Evolutionary conservation across 2,888 invertebrate species (phyloP).

Genomic region (Nebria salina): DNA sequence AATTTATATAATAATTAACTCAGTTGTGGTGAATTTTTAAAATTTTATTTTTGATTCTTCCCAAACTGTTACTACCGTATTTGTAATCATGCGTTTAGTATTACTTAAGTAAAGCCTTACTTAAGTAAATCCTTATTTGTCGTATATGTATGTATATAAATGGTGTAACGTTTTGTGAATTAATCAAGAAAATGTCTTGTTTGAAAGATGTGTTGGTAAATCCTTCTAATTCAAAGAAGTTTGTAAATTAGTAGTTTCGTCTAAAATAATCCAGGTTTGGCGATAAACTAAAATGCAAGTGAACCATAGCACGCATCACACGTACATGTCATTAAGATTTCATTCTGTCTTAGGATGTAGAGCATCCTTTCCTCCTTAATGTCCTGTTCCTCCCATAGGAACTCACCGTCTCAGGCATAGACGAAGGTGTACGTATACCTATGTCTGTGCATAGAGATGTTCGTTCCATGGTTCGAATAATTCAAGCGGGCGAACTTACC

Average conservation of each 20-base stretch:
- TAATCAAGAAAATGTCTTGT: neutral
- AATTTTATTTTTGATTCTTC: too few species aligned
- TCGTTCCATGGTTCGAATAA: constrained; percentile 60
- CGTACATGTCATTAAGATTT: constrained; percentile 44
- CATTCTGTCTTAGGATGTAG: constrained; percentile 39
- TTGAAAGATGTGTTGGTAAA: neutral
- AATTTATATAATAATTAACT: too few species aligned
- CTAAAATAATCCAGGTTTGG: neutral
- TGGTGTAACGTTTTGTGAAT: neutral
- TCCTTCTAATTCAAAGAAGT: neutral
- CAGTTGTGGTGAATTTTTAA: too few species aligned
- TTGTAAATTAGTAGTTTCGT: neutral
- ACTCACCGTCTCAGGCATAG: neutral
- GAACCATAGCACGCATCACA: constrained; percentile 19
- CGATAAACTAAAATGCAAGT: neutral
- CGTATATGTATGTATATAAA: neutral
- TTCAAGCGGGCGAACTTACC: constrained; percentile 62
- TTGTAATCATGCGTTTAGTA: too few species aligned
- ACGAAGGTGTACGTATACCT: neutral
- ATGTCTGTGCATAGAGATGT: constrained; percentile 51
- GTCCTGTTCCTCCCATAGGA: constrained; percentile 40
- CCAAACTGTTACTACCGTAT: too few species aligned
- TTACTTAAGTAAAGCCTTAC: too few species aligned
- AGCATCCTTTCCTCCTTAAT: constrained; percentile 39
- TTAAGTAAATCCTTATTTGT: neutral